Percentiles rank a stretch among this genome's conserved stretches.
phyloP scores from a whole-genome alignment of 1,140 invertebrate genomes.

The Eciton burchellii region DNA sequence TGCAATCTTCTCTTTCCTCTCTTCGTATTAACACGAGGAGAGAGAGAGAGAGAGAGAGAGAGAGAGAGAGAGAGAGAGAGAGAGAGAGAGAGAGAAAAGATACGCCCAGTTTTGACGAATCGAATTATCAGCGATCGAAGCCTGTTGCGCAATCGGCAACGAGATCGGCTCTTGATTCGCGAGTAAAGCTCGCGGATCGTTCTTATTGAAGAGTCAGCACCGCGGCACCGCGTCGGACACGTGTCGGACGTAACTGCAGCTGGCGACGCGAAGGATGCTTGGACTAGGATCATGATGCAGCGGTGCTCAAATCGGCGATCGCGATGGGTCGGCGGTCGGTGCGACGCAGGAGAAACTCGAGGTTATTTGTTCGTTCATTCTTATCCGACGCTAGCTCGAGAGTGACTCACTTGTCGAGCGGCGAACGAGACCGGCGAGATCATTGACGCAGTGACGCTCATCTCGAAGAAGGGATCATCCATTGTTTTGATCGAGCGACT shows the following conservation, averaged over 20 bases:
- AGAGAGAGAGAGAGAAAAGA: too few species aligned
- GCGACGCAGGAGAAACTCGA: constrained; percentile 52
- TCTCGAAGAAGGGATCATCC: background rate
- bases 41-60: too few species aligned
- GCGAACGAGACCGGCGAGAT: constrained; percentile 62
- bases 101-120: too few species aligned
- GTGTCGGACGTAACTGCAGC: constrained; percentile 31
- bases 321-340: background rate
- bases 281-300: constrained; percentile 43
- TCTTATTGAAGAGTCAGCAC: constrained; percentile 54
- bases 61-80: too few species aligned
- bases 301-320: constrained; percentile 52
- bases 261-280: constrained; percentile 44
- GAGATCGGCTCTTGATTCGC: constrained; percentile 8
- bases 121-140: too few species aligned
- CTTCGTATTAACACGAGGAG: too few species aligned
- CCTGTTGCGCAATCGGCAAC: background rate
- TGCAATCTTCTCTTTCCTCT: too few species aligned
- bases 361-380: constrained; percentile 74
- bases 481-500: constrained; percentile 30
- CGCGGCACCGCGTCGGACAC: constrained; percentile 50
- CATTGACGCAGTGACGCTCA: constrained; percentile 66
- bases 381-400: constrained; percentile 66
- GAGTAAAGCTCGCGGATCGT: constrained; percentile 39
- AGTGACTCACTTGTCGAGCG: constrained; percentile 70